Percentiles rank a stretch among this genome's conserved stretches.
Evolutionary conservation across 2,113 vertebrate genomes (phyloP).

Genomic region (Melanocharis versteri): DNA sequence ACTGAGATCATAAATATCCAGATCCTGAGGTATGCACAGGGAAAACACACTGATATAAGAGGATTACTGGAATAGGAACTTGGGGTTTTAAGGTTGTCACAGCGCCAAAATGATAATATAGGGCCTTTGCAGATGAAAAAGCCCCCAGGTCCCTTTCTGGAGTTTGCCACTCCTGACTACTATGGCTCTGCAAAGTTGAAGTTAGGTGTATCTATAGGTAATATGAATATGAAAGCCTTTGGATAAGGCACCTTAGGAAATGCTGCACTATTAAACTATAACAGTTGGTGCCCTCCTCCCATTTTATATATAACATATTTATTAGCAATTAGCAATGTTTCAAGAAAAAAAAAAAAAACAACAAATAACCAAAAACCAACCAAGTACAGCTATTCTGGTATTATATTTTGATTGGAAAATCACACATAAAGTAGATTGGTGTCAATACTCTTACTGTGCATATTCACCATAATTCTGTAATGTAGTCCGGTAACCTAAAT

Average conservation of each 20-base stretch:
- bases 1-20: background rate
- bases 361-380: accelerated
- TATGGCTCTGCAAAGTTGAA: background rate
- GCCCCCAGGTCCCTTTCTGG: background rate
- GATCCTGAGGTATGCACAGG: background rate
- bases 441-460: background rate
- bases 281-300: background rate
- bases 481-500: background rate
- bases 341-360: background rate
- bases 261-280: background rate
- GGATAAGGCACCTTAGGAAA: background rate
- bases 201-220: background rate
- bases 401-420: background rate
- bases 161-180: background rate
- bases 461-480: background rate
- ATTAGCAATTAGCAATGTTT: background rate
- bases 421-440: background rate
- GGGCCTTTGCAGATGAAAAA: background rate
- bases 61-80: background rate
- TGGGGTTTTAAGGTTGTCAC: background rate
- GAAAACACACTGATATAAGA: background rate
- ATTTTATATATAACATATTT: background rate
- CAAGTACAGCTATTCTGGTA: background rate
- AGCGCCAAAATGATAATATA: background rate
- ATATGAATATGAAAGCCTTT: background rate